Percentiles rank a stretch among this genome's conserved stretches.
phyloP scores from a whole-genome alignment of 2,113 vertebrate genomes.

The Dicerorhinus sumatrensis region DNA sequence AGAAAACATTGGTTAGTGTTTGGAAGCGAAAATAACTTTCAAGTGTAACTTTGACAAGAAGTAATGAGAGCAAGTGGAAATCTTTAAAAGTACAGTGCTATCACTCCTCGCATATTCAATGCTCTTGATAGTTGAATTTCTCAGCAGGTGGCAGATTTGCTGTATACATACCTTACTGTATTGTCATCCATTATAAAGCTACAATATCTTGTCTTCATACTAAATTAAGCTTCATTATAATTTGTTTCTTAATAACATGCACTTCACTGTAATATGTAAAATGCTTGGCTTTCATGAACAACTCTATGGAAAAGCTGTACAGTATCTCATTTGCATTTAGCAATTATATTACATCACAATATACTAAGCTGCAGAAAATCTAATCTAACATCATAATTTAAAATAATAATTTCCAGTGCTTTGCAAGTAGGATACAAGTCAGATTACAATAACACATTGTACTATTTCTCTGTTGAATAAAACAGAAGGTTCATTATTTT shows the following conservation, averaged over 20 bases:
- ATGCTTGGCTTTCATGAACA: conserved; percentile 86
- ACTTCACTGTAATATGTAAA: conserved; percentile 86
- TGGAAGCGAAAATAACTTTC: conserved; percentile 54
- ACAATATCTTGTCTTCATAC: conserved; percentile 80
- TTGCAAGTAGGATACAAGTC: conserved; percentile 85
- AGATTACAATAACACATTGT: conserved; percentile 81
- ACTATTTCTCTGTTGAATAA: conserved; percentile 72
- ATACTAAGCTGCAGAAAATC: conserved; percentile 87
- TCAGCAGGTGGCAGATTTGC: background rate
- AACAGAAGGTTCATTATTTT: conserved; percentile 80
- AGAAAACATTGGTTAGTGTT: conserved; percentile 22
- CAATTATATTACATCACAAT: conserved; percentile 88
- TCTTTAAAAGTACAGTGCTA: background rate
- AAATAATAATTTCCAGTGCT: conserved; percentile 84
- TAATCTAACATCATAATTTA: conserved; percentile 88
- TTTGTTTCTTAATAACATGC: conserved; percentile 88
- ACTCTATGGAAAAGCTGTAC: conserved; percentile 83
- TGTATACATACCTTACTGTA: background rate
- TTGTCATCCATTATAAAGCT: conserved; percentile 39
- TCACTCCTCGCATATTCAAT: background rate
- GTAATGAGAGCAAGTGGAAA: background rate
- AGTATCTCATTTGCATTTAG: conserved; percentile 88
- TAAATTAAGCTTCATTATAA: conserved; percentile 86
- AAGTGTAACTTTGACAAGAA: conserved; percentile 47
- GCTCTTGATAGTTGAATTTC: conserved; percentile 43